Base-by-base conservation (phyloP, 2,888 invertebrate species). In the Morpho helenor region DNA sequence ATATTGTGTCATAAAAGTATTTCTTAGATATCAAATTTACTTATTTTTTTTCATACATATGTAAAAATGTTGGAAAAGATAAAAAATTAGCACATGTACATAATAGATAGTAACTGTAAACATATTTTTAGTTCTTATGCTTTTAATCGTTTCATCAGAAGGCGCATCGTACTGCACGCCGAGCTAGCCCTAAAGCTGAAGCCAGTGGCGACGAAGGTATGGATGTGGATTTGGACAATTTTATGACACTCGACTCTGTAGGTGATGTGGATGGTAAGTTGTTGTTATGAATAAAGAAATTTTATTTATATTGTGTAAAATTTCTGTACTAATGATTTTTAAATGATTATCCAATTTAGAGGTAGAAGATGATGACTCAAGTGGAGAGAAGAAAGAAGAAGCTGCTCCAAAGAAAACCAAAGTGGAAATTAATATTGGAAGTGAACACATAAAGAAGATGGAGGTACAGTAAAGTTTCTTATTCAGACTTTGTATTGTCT, bases 161-260 rank as follows among this genome's bases (percentile, higher is more conserved):
- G 61, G 83, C 87, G n/a, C 78, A 68, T 60, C 85, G 83, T 61
- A 66, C 79, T 0, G 74, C 73, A 7, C 81, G 82, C 2, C 82
- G 82, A n/a, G 80, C 74, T 3, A 89, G 91, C 54, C 91, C 91
- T 3, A 92, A 92, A 66, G 93, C 92, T 49, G 93, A 92, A 16
- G 94, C 92, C 56, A 92, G 92, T 61, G 95, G 94, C 23, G 95
- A 95, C 68, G 94, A 94, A 67, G 93, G 92, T 51, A 94, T 94
- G 80, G 94, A 94, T 76, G 93, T 95, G 5, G 95, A 96, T 84
- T 89, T 96, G 66, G 96, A 96, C 67, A 96, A 96, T 75, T 96
- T 96, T 75, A 95, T 96, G 92, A 96, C 96, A 0, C 92, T 97
- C n/a, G 96, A 97, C 82, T 96, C 96, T 3, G 95, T 96, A 41